Conservation (phyloP, 2,113 vertebrate species). For the Morone chrysops region DNA sequence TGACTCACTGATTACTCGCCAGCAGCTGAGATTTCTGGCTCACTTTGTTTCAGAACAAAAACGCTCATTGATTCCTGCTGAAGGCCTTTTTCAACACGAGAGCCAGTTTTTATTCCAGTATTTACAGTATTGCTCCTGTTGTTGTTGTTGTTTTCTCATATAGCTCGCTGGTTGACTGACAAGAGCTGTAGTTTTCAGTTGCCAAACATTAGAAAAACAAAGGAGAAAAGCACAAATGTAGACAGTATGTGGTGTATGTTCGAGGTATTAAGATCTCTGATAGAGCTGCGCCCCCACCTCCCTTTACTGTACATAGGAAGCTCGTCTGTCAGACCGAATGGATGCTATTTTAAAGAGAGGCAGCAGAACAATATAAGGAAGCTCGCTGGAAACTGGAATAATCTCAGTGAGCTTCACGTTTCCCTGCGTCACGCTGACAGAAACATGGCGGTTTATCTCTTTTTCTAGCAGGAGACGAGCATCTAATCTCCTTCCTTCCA, state of each 20-base stretch:
- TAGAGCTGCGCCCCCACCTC: neutral
- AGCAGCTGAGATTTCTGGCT: conserved; percentile 33
- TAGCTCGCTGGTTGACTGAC: no score
- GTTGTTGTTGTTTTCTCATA: neutral
- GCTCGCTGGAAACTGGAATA: conserved; percentile 31
- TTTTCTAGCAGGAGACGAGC: neutral
- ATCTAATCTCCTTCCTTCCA: neutral
- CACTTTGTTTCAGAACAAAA: conserved; percentile 9
- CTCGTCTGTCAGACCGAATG: conserved; percentile 17
- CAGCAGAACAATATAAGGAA: conserved; percentile 49
- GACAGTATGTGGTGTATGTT: no score
- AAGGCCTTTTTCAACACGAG: neutral
- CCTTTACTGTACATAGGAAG: conserved; percentile 37
- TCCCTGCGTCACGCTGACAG: conserved; percentile 12
- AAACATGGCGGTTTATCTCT: neutral
- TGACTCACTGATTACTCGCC: conserved; percentile 30
- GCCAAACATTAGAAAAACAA: no score
- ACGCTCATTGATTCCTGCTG: conserved; percentile 3
- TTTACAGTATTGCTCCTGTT: no score
- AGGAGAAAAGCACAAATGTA: no score
- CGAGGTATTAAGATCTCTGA: neutral
- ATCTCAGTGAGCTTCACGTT: neutral
- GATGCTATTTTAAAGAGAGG: conserved; percentile 33
- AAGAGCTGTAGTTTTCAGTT: no score
- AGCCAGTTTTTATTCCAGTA: conserved; percentile 33